Base-by-base conservation (phyloP, 53 echinoderm and acorn worm genomes). In the Holothuria scabra region DNA sequence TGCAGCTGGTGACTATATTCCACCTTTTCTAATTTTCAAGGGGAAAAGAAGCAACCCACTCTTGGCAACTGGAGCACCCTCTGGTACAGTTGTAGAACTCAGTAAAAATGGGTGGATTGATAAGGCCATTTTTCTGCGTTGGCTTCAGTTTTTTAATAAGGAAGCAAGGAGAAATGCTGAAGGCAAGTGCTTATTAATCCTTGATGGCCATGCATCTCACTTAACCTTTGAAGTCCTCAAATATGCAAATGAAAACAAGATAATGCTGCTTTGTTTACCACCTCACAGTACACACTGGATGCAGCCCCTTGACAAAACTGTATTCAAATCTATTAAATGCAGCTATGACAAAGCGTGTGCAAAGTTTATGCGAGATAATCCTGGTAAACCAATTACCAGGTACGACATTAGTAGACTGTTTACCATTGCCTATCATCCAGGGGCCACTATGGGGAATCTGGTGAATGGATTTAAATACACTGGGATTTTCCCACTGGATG, bases 191-290 rank as follows among this genome's bases (percentile, higher is more conserved):
- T 58, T 88, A 20, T 81, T 91, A 0, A 35, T 91, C 28, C 78
- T 87, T 22, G 85, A 91, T 69, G 91, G 91, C 24, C 91, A 91
- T 61, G 66, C 64, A 12, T 80, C 81, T 6, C 81, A 87, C 30
- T 83, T 87, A 65, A 76, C 64, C 31, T 28, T 55, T 12, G 23
- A 28, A 0, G 79, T 85, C 5, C 70, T 86, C 21, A 87, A 49
- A 55, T 86, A 82, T 23, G 48, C 72, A 2, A 83, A 72, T 32
- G 75, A 88, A 22, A 81, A 83, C 48, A 74, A 67, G 12, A 69
- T 89, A 19, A 70, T 79, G 11, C 62, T 89, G 14, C 67, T 89
- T 8, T 89, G 80, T 67, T 60, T 89, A 12, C 89, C 85, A 22
- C 30, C 76, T 18, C 85, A 85, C 61, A 85, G 80, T 0, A 86